Conservation (phyloP, 1,140 invertebrate species). For the Dryas iulia region DNA sequence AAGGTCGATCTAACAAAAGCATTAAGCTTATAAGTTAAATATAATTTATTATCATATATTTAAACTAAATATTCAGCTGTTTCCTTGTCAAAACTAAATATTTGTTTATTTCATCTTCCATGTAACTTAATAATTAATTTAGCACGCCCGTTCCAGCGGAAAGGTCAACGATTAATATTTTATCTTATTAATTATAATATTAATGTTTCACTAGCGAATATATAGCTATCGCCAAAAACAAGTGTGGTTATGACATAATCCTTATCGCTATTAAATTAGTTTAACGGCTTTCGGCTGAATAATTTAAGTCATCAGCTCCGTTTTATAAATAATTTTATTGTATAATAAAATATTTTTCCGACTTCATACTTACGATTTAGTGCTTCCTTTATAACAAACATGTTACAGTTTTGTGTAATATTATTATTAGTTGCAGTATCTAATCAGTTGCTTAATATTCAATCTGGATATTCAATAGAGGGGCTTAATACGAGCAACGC, state of each 20-base stretch:
- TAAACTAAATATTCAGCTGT: background rate
- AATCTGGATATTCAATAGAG: constrained; percentile 35
- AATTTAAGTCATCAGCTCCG: background rate
- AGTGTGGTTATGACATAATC: background rate
- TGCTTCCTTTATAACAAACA: too few species aligned
- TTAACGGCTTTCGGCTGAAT: background rate
- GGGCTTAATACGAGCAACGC: constrained; percentile 36
- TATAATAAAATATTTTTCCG: background rate
- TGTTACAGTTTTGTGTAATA: too few species aligned
- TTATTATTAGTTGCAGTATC: too few species aligned
- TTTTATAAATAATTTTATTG: background rate
- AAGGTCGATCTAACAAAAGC: background rate
- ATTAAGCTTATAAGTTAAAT: background rate
- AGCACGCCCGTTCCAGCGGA: background rate
- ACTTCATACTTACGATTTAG: background rate
- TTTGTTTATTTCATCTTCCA: background rate
- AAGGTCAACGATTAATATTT: constrained; percentile 17
- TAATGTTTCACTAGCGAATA: background rate
- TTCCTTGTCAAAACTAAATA: background rate
- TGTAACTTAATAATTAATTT: constrained; percentile 18
- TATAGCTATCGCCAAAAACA: constrained; percentile 3
- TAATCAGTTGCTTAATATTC: constrained; percentile 38
- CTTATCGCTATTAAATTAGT: constrained; percentile 7
- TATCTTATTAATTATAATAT: constrained; percentile 13
- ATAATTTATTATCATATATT: background rate